phyloP scores from a whole-genome alignment of 2,888 invertebrate genomes.

The Nasonia oneida region DNA sequence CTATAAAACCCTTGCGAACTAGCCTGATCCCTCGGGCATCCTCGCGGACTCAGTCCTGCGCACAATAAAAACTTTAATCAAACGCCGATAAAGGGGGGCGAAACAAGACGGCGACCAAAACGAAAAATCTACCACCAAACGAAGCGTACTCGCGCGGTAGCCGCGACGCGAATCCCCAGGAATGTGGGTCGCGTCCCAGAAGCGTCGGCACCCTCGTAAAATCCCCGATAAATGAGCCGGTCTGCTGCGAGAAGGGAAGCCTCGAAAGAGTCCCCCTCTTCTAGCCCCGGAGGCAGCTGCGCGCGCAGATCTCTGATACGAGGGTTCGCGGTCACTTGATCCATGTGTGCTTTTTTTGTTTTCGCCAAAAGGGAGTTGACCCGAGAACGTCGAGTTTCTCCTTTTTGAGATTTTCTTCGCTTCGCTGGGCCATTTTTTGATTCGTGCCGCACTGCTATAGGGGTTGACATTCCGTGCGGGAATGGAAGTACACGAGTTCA shows the following conservation, averaged over 20 bases:
- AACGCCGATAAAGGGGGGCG: conserved; percentile 16
- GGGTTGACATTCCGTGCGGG: no score
- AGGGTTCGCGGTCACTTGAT: conserved; percentile 39
- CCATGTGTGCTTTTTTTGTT: background rate
- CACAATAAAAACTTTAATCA: conserved; percentile 45
- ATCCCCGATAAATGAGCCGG: conserved; percentile 67
- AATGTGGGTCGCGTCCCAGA: conserved; percentile 69
- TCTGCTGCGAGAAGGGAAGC: background rate
- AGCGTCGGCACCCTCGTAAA: conserved; percentile 68
- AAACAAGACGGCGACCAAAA: background rate
- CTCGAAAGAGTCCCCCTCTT: background rate
- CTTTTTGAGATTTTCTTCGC: no score
- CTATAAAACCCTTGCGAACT: background rate
- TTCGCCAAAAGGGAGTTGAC: background rate
- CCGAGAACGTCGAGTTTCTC: no score
- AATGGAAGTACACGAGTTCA: no score
- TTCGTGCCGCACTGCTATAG: no score
- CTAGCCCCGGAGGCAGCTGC: background rate
- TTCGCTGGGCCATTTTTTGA: no score
- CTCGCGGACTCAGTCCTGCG: background rate
- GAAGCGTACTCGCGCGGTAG: background rate
- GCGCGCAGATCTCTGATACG: conserved; percentile 12
- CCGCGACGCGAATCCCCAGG: conserved; percentile 64
- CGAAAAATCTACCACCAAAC: background rate
- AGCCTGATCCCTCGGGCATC: background rate